These are phyloP conservation scores for Mycetomoellerius zeteki DNA, from an alignment of 1,140 invertebrate genomes.

Conservation along the genomic window DNA sequence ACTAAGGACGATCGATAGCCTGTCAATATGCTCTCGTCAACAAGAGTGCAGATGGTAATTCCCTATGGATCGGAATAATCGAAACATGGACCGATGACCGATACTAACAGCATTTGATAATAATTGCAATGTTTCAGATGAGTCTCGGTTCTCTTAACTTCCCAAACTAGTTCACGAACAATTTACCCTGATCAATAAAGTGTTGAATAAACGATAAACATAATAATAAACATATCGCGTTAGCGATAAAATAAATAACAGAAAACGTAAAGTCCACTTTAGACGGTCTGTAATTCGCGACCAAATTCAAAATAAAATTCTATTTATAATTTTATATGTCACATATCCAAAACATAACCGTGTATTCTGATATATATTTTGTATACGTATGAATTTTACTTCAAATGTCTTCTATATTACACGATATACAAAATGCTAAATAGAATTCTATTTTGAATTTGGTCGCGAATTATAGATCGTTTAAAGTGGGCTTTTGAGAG, in stretches of 20 bases:
- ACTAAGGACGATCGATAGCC: conserved; percentile 51
- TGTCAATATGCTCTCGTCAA: conserved; percentile 43
- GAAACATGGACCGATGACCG: conserved; percentile 5
- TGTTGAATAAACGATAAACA: background rate
- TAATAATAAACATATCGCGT: too few species aligned
- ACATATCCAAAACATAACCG: too few species aligned
- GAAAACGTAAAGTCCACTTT: background rate
- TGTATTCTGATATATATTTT: too few species aligned
- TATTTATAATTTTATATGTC: too few species aligned
- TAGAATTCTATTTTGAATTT: too few species aligned
- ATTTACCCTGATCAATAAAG: background rate
- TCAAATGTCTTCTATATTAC: too few species aligned
- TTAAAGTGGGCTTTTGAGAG: background rate
- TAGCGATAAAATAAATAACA: background rate
- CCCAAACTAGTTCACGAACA: background rate
- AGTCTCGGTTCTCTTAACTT: background rate
- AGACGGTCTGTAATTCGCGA: too few species aligned
- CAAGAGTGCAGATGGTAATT: conserved; percentile 43
- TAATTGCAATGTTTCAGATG: conserved; percentile 1
- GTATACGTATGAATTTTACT: too few species aligned
- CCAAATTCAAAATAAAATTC: too few species aligned
- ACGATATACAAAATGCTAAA: too few species aligned
- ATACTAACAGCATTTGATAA: conserved; percentile 17
- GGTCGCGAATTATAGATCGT: too few species aligned
- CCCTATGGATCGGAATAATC: conserved; percentile 41